A percentile compares a stretch with the other conserved stretches of the same genome.
These are phyloP conservation scores for Actinernus sp. DNA, from an alignment of 92 coral and sea anemone species.

Conservation along the genomic window DNA sequence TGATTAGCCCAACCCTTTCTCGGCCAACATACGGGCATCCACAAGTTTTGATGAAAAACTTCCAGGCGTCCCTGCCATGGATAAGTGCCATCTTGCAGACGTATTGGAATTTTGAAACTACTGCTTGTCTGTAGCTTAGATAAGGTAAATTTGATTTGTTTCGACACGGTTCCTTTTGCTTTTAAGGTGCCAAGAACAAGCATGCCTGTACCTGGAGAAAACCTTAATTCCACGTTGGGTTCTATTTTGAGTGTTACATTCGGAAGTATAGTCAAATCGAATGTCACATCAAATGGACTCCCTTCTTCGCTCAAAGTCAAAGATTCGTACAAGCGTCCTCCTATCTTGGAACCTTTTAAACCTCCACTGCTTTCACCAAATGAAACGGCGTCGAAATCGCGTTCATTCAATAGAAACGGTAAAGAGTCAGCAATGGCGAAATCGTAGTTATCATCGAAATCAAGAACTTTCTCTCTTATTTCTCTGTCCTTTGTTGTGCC, in stretches of 20 bases:
- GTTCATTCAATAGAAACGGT: conserved; percentile 37
- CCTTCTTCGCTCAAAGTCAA: conserved; percentile 19
- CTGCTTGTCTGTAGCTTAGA: conserved; percentile 2
- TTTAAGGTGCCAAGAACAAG: conserved; percentile 65
- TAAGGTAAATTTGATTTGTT: conserved; percentile 42
- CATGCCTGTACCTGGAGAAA: conserved; percentile 54
- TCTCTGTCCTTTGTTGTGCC: conserved; percentile 9
- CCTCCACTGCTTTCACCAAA: background rate
- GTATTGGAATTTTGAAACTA: conserved; percentile 17
- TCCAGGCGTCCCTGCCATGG: conserved; percentile 74
- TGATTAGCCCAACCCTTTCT: background rate
- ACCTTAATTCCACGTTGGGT: conserved; percentile 56
- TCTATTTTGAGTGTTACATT: conserved; percentile 63
- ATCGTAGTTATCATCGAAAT: conserved; percentile 66
- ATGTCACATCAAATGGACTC: conserved; percentile 61
- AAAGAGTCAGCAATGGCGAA: conserved; percentile 32
- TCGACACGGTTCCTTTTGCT: conserved; percentile 52
- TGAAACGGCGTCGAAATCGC: conserved; percentile 10
- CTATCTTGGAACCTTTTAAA: conserved; percentile 5
- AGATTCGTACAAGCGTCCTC: conserved; percentile 63
- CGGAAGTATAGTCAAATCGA: conserved; percentile 55
- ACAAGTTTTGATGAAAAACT: conserved; percentile 20
- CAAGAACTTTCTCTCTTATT: conserved; percentile 46
- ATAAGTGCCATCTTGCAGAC: conserved; percentile 48
- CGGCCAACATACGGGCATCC: conserved; percentile 47